Conservation (phyloP, 2,888 invertebrate genomes). For the Microplitis manilae region DNA sequence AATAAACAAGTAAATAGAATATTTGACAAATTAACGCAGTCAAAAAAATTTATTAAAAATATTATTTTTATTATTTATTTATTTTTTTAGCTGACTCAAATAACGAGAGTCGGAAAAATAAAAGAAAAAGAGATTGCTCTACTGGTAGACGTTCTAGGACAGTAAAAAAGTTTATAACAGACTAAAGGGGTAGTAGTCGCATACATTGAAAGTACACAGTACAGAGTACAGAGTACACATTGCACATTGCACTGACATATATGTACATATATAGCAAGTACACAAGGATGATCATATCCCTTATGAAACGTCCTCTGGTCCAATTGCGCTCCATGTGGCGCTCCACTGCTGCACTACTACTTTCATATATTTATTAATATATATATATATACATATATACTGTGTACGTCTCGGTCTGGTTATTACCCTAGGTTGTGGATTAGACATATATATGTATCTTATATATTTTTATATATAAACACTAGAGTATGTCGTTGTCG, state of each 20-base stretch:
- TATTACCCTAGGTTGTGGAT: constrained; percentile 43
- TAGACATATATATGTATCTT: constrained; percentile 18
- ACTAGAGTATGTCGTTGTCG: not conserved
- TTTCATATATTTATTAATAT: not conserved
- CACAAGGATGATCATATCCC: constrained; percentile 26
- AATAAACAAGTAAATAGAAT: not conserved
- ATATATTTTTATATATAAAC: constrained; percentile 18
- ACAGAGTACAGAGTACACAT: not conserved
- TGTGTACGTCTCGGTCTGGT: constrained; percentile 46
- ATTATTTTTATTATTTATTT: not conserved
- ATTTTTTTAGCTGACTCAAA: constrained; percentile 16
- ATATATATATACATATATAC: constrained; percentile 38
- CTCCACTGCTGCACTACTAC: constrained; percentile 47
- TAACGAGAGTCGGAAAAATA: not conserved
- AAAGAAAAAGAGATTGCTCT: constrained; percentile 25
- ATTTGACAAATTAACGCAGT: not conserved
- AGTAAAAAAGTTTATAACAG: constrained; percentile 34
- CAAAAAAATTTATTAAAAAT: not conserved
- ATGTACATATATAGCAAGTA: constrained; percentile 7
- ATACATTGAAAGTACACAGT: not conserved
- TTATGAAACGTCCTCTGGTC: constrained; percentile 32
- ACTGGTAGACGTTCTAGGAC: constrained; percentile 21
- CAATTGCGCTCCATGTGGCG: constrained; percentile 38
- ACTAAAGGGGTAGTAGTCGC: constrained; percentile 8
- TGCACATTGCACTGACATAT: not conserved